These are phyloP conservation scores for Aix galericulata DNA, from an alignment of 2,113 vertebrate species.

Conservation along the genomic window DNA sequence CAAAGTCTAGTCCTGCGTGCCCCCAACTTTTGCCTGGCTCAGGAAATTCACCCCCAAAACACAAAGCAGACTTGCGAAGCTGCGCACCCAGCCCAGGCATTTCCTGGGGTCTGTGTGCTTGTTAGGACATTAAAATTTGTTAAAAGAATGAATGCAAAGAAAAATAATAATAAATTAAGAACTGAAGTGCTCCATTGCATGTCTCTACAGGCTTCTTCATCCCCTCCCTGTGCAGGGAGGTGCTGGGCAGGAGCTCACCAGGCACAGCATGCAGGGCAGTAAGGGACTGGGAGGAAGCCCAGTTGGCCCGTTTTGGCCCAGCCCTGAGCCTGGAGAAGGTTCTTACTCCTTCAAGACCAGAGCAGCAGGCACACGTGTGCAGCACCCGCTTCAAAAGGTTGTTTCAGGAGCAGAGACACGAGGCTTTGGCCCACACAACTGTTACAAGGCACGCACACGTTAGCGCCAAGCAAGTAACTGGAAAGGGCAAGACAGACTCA, in stretches of 20 bases:
- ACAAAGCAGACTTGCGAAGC: background rate
- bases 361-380: background rate
- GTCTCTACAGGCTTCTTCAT: background rate
- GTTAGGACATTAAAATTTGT: background rate
- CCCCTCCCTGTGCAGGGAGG: background rate
- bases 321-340: background rate
- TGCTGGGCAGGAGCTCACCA: background rate
- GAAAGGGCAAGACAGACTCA: background rate
- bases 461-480: background rate
- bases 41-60: background rate
- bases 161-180: background rate
- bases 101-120: background rate
- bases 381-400: background rate
- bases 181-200: background rate
- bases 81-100: background rate
- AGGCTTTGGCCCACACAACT: background rate
- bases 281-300: background rate
- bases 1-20: background rate
- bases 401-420: background rate
- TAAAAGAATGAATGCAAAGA: background rate
- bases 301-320: background rate
- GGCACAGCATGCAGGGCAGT: background rate
- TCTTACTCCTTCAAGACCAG: background rate
- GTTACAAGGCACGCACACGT: background rate
- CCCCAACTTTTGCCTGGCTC: background rate